Base-by-base conservation (phyloP, 1,140 invertebrate genomes). In the Drosophila ambigua region DNA sequence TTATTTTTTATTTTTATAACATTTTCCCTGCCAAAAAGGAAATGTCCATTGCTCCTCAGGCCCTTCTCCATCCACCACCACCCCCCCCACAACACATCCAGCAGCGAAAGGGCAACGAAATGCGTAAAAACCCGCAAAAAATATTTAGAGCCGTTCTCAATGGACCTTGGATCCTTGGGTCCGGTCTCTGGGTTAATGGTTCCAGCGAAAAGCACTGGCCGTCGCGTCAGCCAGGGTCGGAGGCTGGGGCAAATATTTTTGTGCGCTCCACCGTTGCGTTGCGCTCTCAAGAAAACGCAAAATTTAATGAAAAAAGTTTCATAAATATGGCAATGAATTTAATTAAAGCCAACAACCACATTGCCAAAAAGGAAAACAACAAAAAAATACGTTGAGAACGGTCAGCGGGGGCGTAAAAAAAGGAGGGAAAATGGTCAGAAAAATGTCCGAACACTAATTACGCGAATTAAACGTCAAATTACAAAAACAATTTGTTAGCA, bases 261-360 rank as follows among this genome's bases (percentile, higher is more conserved):
- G 65, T 73, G 55, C 69, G 73, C 72, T 69, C 73, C 61, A 73
- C 28, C 68, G 68, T 67, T 53, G 57, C 66, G 20, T 24, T 24
- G 23, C 23, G 60, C 53, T 65, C 64, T 52, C 60, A 80, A 81
- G 77, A 77, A 85, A 87, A 69, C 77, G 77, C 71, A 74, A 62
- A 88, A 88, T 88, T 88, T 88, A 88, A 88, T 88, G 83, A 88
- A 88, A 88, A 88, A 88, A 88, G 83, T 88, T 88, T 88, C 79
- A 88, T 88, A 88, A 87, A 88, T 88, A 88, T 88, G 79, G 83
- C 83, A 88, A 88, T 88, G 83, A 88, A 88, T 88, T 88, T 88
- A 88, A 88, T 88, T 88, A 88, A 84, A 79, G 72, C 74, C 69
- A 72, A 79, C 77, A 79, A 69, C 66, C 68, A 69, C 28, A 53